Base-by-base conservation (phyloP, 2,888 invertebrate genomes). In the Zeuzera pyrina region DNA sequence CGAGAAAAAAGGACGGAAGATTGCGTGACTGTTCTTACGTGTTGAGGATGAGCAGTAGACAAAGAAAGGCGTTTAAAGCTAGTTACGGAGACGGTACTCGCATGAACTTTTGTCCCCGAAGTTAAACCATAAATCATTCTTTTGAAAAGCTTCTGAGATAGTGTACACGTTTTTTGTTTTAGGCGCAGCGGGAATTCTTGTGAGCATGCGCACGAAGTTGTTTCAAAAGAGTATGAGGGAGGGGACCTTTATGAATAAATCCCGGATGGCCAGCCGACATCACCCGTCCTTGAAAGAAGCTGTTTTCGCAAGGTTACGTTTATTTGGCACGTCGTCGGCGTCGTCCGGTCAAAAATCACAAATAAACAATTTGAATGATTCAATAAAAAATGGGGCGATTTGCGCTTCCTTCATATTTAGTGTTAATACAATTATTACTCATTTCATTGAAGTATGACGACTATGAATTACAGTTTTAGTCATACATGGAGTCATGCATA, bases 401-500 rank as follows among this genome's bases (percentile, higher is more conserved):
- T n/a, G n/a, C n/a, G n/a, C n/a, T n/a, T n/a, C n/a, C n/a, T n/a
- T n/a, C n/a, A n/a, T n/a, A n/a, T n/a, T n/a, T n/a, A n/a, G n/a
- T n/a, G n/a, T n/a, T n/a, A n/a, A n/a, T n/a, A n/a, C n/a, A 58
- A 31, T 45, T 46, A 52, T 72, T 71, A 72, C 60, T 74, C 71
- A 74, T 46, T 12, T 8, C 48, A 12, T 12, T 25, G 25, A 10
- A 22, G 22, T 10, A 25, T 12, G 47, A 49, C 43, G 43, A 54
- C 42, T 56, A 56, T 57, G 52, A 57, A 54, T 55, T 67, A 61
- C 56, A 52, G 53, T 62, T 72, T 69, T 73, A 77, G 70, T 76
- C 76, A 77, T 69, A 59, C 61, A 55, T 48, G 49, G 52, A 73
- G 64, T 72, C 71, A 74, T 68, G 56, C 66, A 58, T 63, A 61